Evolutionary conservation across 2,888 invertebrate genomes (phyloP).

Genomic region (Subacronicta megacephala): DNA sequence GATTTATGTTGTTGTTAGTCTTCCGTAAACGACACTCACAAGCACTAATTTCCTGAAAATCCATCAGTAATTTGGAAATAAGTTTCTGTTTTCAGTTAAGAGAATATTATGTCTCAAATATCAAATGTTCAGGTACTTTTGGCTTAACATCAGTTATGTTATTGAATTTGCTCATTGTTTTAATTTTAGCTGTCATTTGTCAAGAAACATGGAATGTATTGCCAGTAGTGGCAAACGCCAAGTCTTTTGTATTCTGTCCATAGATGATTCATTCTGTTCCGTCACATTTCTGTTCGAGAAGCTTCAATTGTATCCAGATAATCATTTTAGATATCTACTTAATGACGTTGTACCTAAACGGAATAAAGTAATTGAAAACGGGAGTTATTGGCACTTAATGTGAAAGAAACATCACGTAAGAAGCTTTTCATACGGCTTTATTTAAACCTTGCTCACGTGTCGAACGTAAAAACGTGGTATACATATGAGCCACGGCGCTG

Average conservation of each 20-base stretch:
- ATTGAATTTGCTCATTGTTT: constrained; percentile 68
- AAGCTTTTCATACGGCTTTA: constrained; percentile 49
- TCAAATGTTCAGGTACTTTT: constrained; percentile 18
- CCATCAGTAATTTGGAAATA: too few relatives aligned
- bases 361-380: constrained; percentile 24
- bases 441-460: constrained; percentile 69
- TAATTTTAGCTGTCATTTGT: constrained; percentile 84
- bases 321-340: constrained; percentile 35
- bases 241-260: constrained; percentile 75
- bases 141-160: constrained; percentile 50
- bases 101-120: constrained; percentile 2
- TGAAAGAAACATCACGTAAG: constrained; percentile 32
- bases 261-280: constrained; percentile 66
- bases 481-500: constrained; percentile 71
- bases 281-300: constrained; percentile 61
- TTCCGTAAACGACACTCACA: background rate
- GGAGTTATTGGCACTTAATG: constrained; percentile 38
- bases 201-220: constrained; percentile 72
- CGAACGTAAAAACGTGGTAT: constrained; percentile 65
- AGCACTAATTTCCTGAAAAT: too few relatives aligned
- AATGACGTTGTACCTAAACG: constrained; percentile 19
- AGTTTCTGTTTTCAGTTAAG: too few relatives aligned
- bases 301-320: constrained; percentile 53
- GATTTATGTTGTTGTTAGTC: background rate
- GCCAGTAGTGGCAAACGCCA: constrained; percentile 75